Evolutionary conservation across 2,113 vertebrate genomes (phyloP).

Genomic region (Nasalis larvatus): DNA sequence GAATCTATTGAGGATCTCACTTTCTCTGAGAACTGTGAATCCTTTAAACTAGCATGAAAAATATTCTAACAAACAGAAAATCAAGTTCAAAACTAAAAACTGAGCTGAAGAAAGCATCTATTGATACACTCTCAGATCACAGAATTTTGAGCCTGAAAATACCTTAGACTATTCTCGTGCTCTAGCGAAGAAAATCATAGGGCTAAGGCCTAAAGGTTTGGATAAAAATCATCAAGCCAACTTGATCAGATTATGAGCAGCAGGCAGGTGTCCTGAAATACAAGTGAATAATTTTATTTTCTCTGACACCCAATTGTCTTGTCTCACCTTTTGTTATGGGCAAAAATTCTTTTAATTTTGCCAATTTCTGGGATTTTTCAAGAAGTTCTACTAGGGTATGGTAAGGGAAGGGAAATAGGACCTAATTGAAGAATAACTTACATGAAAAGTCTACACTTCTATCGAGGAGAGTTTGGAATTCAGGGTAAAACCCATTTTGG

Average conservation of each 20-base stretch:
- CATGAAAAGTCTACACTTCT: neutral
- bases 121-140: neutral
- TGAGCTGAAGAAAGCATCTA: neutral
- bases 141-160: slow-evolving; percentile 10
- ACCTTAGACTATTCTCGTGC: neutral
- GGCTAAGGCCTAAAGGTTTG: neutral
- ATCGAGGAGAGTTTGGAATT: neutral
- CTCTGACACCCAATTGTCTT: neutral
- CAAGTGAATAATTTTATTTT: neutral
- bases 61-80: neutral
- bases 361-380: neutral
- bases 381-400: neutral
- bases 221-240: neutral
- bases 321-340: neutral
- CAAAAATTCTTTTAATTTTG: neutral
- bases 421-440: neutral
- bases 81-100: neutral
- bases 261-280: neutral
- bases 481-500: neutral
- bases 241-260: neutral
- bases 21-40: neutral
- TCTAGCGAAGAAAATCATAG: neutral
- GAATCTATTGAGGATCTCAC: neutral
- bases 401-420: neutral
- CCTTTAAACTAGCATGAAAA: neutral